Percentiles rank a stretch among this genome's conserved stretches.
These are phyloP conservation scores for Eledona agricola DNA, from an alignment of 2,888 invertebrate genomes.

Conservation along the genomic window DNA sequence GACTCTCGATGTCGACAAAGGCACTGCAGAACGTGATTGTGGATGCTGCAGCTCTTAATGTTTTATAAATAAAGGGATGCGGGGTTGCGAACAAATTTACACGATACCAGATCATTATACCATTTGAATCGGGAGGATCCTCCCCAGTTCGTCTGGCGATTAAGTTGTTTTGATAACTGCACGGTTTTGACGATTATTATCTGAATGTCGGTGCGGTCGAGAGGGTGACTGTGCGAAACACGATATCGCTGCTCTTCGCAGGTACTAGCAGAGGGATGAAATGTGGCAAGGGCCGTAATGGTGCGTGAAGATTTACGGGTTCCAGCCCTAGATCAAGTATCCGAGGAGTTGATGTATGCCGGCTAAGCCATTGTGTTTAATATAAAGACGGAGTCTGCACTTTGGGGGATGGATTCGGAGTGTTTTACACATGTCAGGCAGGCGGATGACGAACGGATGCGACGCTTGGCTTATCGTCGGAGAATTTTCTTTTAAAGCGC, in stretches of 20 bases:
- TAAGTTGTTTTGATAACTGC: slow-evolving; percentile 27
- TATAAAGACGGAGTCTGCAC: slow-evolving; percentile 18
- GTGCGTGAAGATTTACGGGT: slow-evolving; percentile 47
- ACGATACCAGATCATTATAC: too few species aligned
- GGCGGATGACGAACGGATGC: slow-evolving; percentile 12
- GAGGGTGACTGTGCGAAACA: slow-evolving; percentile 26
- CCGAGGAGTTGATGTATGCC: slow-evolving; percentile 38
- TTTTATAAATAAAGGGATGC: too few species aligned
- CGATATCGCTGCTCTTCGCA: slow-evolving; percentile 26
- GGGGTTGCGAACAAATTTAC: slow-evolving; percentile 12
- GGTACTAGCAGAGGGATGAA: slow-evolving; percentile 29
- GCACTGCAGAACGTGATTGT: slow-evolving; percentile 18
- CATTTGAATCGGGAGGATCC: too few species aligned
- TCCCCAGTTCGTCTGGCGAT: too few species aligned
- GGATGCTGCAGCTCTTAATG: too few species aligned
- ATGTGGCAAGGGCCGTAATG: slow-evolving; percentile 42
- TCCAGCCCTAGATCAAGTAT: slow-evolving; percentile 42
- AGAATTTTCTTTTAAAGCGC: slow-evolving; percentile 6
- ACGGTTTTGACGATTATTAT: slow-evolving; percentile 24
- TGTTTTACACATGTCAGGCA: slow-evolving; percentile 28
- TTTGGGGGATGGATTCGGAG: slow-evolving; percentile 20
- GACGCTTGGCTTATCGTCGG: slow-evolving; percentile 29
- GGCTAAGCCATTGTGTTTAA: slow-evolving; percentile 23
- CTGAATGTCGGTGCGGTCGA: slow-evolving; percentile 3
- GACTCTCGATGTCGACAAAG: slow-evolving; percentile 9